phyloP scores from a whole-genome alignment of 1,140 invertebrate genomes.

The Drosophila seguyi region DNA sequence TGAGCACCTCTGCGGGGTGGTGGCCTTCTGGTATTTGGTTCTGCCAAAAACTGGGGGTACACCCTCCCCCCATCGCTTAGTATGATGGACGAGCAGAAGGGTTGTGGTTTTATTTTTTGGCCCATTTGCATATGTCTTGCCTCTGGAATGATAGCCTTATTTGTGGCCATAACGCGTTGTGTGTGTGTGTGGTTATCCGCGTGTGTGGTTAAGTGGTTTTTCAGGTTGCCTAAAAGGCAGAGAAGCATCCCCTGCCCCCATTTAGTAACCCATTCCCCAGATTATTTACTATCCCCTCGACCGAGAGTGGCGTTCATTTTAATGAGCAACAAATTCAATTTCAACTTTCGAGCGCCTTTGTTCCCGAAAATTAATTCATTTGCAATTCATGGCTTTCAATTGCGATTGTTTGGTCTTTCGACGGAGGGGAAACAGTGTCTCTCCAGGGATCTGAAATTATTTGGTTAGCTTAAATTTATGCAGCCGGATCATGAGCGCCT shows the following conservation, averaged over 20 bases:
- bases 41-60: slow-evolving; percentile 25
- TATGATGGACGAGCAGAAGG: slow-evolving; percentile 46
- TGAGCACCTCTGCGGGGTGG: slow-evolving; percentile 9
- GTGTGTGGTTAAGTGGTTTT: slow-evolving; percentile 78
- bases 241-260: not conserved
- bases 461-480: slow-evolving; percentile 79
- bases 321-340: slow-evolving; percentile 81
- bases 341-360: slow-evolving; percentile 62
- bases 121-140: slow-evolving; percentile 70
- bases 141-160: slow-evolving; percentile 71
- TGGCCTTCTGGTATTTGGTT: slow-evolving; percentile 3
- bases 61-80: slow-evolving; percentile 9
- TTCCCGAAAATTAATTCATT: slow-evolving; percentile 72
- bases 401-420: slow-evolving; percentile 63
- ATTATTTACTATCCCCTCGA: slow-evolving; percentile 36
- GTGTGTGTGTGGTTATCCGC: slow-evolving; percentile 34
- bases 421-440: slow-evolving; percentile 16
- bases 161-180: slow-evolving; percentile 63
- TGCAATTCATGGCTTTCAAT: slow-evolving; percentile 80
- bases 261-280: slow-evolving; percentile 3
- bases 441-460: slow-evolving; percentile 55
- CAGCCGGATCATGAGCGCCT: slow-evolving; percentile 50
- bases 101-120: slow-evolving; percentile 21
- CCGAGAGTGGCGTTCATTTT: slow-evolving; percentile 65
- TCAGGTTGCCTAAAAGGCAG: slow-evolving; percentile 47